Base-by-base conservation (phyloP, 2,888 invertebrate genomes). In the Cataglyphis cursor region DNA sequence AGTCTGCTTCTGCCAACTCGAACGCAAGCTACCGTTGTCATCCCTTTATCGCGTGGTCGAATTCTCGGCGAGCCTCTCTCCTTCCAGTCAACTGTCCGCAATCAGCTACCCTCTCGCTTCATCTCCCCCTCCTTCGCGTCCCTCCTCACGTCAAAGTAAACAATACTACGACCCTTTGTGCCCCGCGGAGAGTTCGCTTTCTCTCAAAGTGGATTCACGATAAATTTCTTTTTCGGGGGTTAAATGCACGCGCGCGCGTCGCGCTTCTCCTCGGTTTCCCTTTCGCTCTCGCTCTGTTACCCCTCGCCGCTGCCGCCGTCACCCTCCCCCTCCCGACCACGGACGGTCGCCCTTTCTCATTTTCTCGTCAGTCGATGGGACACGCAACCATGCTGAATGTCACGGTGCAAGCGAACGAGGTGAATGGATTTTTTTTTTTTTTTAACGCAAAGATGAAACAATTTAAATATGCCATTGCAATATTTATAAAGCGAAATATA, bases 31-130 rank as follows among this genome's bases (percentile, higher is more conserved):
- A 72, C 83, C 85, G 87, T 88, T 85, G 88, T 87, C 88, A 81
- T 87, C 89, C 84, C 80, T 89, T 86, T 86, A 89, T 87, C 86
- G 84, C 82, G 73, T 78, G 87, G 89, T 87, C 85, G 87, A 87
- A 89, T 89, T 89, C 85, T 88, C 85, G 59, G 74, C 76, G 73
- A 75, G 44, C 78, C 81, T 82, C 75, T 80, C 61, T 61, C 61
- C 81, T 81, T 81, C 65, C 73, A 81, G 62, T 61, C 38, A 81
- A 74, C 80, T 73, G 51, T 24, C 70, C 59, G 59, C 1, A 6
- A 15, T 18, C 18, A 41, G 21, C 72, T 59, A 59, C 5, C 38
- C 61, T 24, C 28, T 48, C 51, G 54, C 41, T 80, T 54, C 80
- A 51, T 10, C 28, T 38, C 64, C 28, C 64, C 35, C 57, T 9